Evolutionary conservation across 2,797 vertebrate species (phyloP).

Genomic region (Peromyscus attwateri): DNA sequence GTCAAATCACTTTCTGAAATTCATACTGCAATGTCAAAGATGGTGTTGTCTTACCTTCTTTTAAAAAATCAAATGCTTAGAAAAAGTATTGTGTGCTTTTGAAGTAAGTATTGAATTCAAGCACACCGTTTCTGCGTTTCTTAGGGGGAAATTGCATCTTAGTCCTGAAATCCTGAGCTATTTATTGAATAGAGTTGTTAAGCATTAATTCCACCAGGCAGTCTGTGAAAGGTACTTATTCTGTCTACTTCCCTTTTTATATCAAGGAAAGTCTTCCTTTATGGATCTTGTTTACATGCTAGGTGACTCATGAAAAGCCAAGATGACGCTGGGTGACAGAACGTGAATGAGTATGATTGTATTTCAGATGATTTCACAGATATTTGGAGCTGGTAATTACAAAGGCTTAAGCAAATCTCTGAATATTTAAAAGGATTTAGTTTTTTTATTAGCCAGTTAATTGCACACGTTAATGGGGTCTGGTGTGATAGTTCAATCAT

Average conservation of each 20-base stretch:
- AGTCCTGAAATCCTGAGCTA: constrained; percentile 28
- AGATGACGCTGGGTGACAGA: background rate
- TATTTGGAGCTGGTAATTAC: constrained; percentile 2
- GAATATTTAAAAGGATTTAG: background rate
- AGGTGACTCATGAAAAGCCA: constrained; percentile 4
- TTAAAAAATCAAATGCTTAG: constrained; percentile 58
- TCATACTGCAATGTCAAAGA: background rate
- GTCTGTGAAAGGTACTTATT: background rate
- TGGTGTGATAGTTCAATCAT: background rate
- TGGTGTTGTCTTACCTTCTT: constrained; percentile 16
- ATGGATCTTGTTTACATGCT: background rate
- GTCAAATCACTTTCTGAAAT: background rate
- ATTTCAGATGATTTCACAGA: background rate
- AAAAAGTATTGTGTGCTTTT: constrained; percentile 43
- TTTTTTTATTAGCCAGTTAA: background rate
- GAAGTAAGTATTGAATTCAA: constrained; percentile 52
- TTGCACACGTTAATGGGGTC: background rate
- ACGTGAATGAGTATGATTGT: background rate
- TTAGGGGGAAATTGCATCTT: constrained; percentile 21
- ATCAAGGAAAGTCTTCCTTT: constrained; percentile 4
- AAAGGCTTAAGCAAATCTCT: constrained; percentile 43
- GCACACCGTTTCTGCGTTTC: constrained; percentile 51
- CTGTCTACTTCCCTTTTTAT: constrained; percentile 17
- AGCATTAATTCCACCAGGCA: constrained; percentile 13
- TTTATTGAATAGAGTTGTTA: constrained; percentile 30